phyloP scores from a whole-genome alignment of 2,888 invertebrate genomes.

The Heliconius charithonia region DNA sequence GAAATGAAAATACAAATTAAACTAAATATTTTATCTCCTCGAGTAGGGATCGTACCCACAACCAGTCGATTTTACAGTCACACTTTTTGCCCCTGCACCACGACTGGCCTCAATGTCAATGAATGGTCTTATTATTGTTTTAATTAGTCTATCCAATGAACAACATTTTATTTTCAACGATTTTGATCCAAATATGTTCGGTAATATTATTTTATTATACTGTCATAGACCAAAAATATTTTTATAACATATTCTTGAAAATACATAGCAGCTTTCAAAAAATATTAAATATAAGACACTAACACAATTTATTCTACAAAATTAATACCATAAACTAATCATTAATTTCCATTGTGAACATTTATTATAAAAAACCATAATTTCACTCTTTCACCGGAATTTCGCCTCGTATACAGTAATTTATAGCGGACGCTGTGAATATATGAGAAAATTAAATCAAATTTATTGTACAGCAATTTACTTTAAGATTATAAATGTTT shows the following conservation, averaged over 20 bases:
- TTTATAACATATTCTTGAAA: neutral
- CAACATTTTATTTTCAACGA: no score
- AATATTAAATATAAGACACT: neutral
- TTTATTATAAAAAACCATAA: conserved; percentile 9
- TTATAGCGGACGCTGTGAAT: conserved; percentile 34
- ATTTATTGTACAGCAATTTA: conserved; percentile 40
- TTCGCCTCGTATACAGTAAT: conserved; percentile 29
- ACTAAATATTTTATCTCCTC: no score
- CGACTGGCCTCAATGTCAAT: no score
- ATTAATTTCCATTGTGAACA: neutral
- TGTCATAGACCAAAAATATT: no score
- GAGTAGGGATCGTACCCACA: no score
- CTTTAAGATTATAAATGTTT: conserved; percentile 33
- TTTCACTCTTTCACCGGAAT: conserved; percentile 28
- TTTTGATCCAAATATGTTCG: no score
- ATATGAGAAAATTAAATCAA: conserved; percentile 34
- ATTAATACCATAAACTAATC: conserved; percentile 1
- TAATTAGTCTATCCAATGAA: no score
- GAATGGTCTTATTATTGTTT: no score
- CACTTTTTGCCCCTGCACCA: no score
- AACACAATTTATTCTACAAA: neutral
- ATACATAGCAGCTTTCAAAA: neutral
- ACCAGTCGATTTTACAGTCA: no score
- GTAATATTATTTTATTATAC: no score
- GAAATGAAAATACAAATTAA: no score